phyloP scores from a whole-genome alignment of 92 coral and sea anemone genomes.

The Meandrina meandrites region DNA sequence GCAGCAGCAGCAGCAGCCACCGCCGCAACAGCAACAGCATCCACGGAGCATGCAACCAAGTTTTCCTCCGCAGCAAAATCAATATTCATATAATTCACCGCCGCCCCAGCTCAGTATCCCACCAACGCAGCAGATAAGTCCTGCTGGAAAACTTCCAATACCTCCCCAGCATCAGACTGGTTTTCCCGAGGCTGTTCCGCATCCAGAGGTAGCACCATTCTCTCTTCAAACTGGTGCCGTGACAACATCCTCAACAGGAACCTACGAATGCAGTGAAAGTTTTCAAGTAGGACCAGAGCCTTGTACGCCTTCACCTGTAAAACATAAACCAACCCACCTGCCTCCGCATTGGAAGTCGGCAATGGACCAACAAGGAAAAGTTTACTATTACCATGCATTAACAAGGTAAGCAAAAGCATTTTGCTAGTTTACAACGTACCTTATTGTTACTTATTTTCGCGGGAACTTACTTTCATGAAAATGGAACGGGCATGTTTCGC shows the following conservation, averaged over 20 bases:
- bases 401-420: constrained; percentile 65
- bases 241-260: constrained; percentile 14
- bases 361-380: constrained; percentile 91
- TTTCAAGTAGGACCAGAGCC: constrained; percentile 1
- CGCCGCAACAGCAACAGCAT: constrained; percentile 6
- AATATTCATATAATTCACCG: constrained; percentile 44
- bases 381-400: constrained; percentile 88
- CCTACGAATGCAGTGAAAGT: constrained; percentile 8
- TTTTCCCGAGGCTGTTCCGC: constrained; percentile 28
- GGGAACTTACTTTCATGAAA: no score
- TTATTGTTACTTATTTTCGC: no score
- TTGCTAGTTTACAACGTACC: neutral
- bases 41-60: constrained; percentile 20
- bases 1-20: no score
- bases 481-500: no score
- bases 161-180: constrained; percentile 9
- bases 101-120: constrained; percentile 18
- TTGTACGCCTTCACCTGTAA: constrained; percentile 62
- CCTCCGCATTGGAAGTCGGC: constrained; percentile 98
- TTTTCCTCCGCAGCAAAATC: constrained; percentile 54
- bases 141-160: constrained; percentile 5
- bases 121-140: constrained; percentile 21
- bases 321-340: constrained; percentile 57
- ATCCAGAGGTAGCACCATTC: constrained; percentile 21
- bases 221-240: constrained; percentile 31